Evolutionary conservation across 2,113 vertebrate species (phyloP).

Genomic region (Coturnix japonica): DNA sequence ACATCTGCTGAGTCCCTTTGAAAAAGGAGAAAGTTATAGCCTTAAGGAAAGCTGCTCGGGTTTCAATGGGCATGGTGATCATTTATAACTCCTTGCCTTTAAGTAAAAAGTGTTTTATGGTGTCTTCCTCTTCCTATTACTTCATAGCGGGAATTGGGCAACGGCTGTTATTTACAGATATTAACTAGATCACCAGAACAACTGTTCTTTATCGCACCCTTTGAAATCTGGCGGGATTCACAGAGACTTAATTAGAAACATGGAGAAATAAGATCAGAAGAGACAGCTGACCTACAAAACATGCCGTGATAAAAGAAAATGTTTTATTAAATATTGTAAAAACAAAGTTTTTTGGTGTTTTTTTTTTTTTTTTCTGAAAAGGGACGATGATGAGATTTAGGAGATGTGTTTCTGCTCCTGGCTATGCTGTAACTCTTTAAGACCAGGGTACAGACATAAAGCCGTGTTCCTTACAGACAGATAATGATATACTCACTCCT

Average conservation of each 20-base stretch:
- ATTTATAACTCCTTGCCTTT: slow-evolving; percentile 27
- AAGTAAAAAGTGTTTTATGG: not conserved
- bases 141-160: not conserved
- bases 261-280: not conserved
- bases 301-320: not conserved
- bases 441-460: not conserved
- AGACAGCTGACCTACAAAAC: not conserved
- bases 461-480: not conserved
- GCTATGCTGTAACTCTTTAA: not conserved
- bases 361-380: not conserved
- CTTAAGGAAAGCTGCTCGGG: not conserved
- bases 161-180: not conserved
- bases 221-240: not conserved
- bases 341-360: not conserved
- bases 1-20: not conserved
- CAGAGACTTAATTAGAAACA: not conserved
- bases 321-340: not conserved
- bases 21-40: not conserved
- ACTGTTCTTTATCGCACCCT: not conserved
- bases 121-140: not conserved
- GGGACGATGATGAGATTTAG: not conserved
- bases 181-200: not conserved
- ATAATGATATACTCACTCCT: not conserved
- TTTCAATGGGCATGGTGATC: slow-evolving; percentile 15
- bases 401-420: not conserved